Base-by-base conservation (phyloP, 2,113 vertebrate genomes). In the Megaceryle maxima region DNA sequence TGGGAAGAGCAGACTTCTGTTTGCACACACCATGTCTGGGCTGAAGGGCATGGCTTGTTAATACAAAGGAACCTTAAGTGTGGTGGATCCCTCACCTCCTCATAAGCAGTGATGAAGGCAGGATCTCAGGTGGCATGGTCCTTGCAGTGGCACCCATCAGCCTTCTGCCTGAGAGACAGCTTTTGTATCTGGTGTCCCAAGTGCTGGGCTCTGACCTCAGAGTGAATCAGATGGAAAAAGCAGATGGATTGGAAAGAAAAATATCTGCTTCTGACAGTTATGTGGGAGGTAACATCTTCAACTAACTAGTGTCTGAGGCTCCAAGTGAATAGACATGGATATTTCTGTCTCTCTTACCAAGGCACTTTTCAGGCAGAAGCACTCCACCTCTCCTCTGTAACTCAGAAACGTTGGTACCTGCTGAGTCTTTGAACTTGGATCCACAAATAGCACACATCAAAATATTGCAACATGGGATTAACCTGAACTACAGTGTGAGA, bases 381-480 rank as follows among this genome's bases (percentile, higher is more conserved):
- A 46, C 26, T 64, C 68, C 24, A 83, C 79, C 76, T 76, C 62
- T 90, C 72, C 77, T 39, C 68, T 83, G 4, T 78, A 92, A 57
- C 24, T 53, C 68, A 31, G 76, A 76, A 57, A 67, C n/a, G 33
- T 16, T 69, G n/a, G 59, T 68, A 35, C 88, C 44, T 41, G 75
- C 70, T 1, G 26, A 85, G 43, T 51, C 57, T 68, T 75, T 79
- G 37, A 90, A 88, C n/a, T 43, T 43, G 33, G 68, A 82, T 55
- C 16, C 57, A 26, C 26, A 70, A 83, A 90, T 20, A 81, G 88
- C 83, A 76, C 6, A 1, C 11, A 33, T 25, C 70, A 83, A 85
- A 92, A 77, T 79, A 48, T 43, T 76, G 55, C 91, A 92, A 64
- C 80, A 11, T 53, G 25, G 73, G 43, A 94, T 95, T 94, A 94